Conservation (phyloP, 2,113 vertebrate species). For the Tragulus kanchil region DNA sequence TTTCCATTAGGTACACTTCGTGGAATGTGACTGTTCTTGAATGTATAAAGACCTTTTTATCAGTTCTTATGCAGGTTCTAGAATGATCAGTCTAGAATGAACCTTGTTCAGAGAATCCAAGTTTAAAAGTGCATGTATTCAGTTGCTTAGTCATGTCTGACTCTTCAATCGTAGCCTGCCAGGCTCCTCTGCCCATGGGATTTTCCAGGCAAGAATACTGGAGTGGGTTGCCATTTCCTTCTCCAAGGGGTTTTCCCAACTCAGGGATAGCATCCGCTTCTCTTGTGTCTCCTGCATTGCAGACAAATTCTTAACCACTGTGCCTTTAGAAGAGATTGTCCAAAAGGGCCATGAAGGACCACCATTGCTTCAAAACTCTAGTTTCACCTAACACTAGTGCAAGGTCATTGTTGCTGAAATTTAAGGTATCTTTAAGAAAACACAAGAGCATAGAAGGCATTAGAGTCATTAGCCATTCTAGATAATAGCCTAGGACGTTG, state of each 20-base stretch:
- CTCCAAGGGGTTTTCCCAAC: not conserved
- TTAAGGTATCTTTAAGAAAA: not conserved
- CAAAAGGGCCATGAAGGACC: not conserved
- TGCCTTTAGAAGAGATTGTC: rapidly evolving
- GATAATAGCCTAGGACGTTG: not conserved
- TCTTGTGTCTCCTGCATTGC: not conserved
- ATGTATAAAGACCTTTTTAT: not conserved
- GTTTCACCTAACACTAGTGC: not conserved
- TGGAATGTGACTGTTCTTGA: not conserved
- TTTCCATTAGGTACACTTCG: not conserved
- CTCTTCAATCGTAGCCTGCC: not conserved
- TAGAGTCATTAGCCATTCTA: too few species aligned
- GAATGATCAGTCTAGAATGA: not conserved
- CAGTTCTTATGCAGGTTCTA: not conserved
- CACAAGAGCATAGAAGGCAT: too few species aligned
- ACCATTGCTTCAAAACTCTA: not conserved
- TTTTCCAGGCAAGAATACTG: not conserved
- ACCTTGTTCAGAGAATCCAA: too few species aligned
- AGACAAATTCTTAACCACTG: not conserved
- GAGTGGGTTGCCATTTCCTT: not conserved
- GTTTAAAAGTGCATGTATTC: not conserved
- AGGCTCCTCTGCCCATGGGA: not conserved
- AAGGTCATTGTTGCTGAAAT: not conserved
- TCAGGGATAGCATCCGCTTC: not conserved
- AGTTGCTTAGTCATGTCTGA: not conserved